Evolutionary conservation across 2,113 vertebrate genomes (phyloP), one percentile per base, ranked within the genome.

Genomic region (Elachura formosa): DNA sequence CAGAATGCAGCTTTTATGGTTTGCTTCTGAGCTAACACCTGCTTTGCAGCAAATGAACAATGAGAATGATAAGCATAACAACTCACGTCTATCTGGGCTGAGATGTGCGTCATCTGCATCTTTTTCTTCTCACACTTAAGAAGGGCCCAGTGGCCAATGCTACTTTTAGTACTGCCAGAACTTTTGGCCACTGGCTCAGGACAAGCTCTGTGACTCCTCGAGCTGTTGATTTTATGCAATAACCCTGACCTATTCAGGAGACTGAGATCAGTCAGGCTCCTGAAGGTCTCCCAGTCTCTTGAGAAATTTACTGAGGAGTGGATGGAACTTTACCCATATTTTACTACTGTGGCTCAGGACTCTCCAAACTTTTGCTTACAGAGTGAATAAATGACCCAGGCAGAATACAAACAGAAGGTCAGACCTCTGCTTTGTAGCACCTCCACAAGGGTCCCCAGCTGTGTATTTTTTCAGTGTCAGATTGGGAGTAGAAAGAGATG

Each of bases 31-130:
- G 83, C 82, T 93, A 96, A 95, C 96, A 97, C 92, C 95, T 97
- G 93, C 89, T 97, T 94, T 90, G 90, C 84, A 94, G 93, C 92
- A 94, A 94, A 91, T 81, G 90, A 96, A 72, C 94, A 85, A 79
- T 68, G 51, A 69, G 64, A 90, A 90, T 64, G 93, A 67, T 82
- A 87, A 96, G 90, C 46, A 77, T 2, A 1, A 90, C 69, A 84
- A 17, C 62, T 83, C 74, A 20, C 66, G 82, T 13, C 2, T 72
- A 41, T 86, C 49, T 67, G 49, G 55, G 56, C 62, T 75, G 78
- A 64, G 67, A 77, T 76, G 23, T 43, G 31, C 22, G 2, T 77
- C 14, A 5, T 28, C 2, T 1, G n/a, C 45, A 41, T 64, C 73
- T 79, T 90, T 64, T n/a, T 9, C 58, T 67, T 86, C 69, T 69